Percentiles rank a stretch among this genome's conserved stretches.
Evolutionary conservation across 2,113 vertebrate species (phyloP).

Genomic region (Spea bombifrons): DNA sequence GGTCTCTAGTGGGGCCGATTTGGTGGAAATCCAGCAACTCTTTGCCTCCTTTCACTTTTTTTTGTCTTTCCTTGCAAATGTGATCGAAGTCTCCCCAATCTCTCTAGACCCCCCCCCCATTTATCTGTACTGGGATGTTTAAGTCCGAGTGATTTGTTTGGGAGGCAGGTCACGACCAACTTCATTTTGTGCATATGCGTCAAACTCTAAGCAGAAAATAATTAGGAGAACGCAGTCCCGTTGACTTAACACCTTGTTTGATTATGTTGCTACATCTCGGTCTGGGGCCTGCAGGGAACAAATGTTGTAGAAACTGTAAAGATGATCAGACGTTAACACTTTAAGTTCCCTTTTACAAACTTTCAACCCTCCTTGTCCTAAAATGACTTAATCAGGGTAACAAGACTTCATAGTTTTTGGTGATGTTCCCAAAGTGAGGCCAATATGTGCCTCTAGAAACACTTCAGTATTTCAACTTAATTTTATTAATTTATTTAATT

Average conservation of each 20-base stretch:
- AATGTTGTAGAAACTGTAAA: too few species aligned
- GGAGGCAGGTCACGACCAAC: slow-evolving; percentile 72
- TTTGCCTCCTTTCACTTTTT: slow-evolving; percentile 75
- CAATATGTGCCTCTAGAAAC: too few species aligned
- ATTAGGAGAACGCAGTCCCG: slow-evolving; percentile 76
- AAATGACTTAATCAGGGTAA: too few species aligned
- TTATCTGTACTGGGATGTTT: slow-evolving; percentile 76
- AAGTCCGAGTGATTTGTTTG: slow-evolving; percentile 76
- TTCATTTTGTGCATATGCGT: slow-evolving; percentile 68
- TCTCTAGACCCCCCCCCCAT: slow-evolving; percentile 68
- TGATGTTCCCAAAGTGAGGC: too few species aligned
- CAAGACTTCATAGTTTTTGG: too few species aligned
- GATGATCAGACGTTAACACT: too few species aligned
- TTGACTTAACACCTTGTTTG: slow-evolving; percentile 73
- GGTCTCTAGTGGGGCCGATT: slow-evolving; percentile 76
- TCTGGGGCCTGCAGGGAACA: slow-evolving; percentile 48
- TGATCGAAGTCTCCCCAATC: slow-evolving; percentile 70
- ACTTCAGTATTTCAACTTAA: too few species aligned
- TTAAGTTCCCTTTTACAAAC: too few species aligned
- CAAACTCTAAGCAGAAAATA: slow-evolving; percentile 75
- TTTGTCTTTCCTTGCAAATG: slow-evolving; percentile 74
- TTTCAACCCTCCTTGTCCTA: too few species aligned
- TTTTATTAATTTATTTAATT: too few species aligned
- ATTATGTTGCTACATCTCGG: slow-evolving; percentile 57
- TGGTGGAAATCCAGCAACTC: slow-evolving; percentile 78